Base-by-base conservation (phyloP, 2,888 invertebrate genomes). In the Subacronicta megacephala region DNA sequence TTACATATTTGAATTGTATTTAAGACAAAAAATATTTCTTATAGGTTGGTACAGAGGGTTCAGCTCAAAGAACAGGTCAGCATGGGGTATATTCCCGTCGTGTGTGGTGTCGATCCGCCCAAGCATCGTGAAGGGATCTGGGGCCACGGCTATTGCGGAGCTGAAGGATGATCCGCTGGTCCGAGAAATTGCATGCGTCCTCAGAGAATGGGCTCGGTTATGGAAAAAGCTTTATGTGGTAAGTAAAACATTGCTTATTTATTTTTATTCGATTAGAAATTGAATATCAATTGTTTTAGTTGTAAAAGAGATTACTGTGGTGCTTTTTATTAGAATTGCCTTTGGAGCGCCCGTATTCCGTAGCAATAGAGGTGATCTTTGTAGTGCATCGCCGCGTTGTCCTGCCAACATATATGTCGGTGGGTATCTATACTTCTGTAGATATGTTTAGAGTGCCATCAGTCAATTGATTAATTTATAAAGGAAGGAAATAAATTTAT, bases 211-310 rank as follows among this genome's bases (percentile, higher is more conserved):
- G 99, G 97, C 97, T 13, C 95, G 97, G 71, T 96, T 98, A 68
- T 99, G 99, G 99, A 98, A 98, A 84, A 96, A 96, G 74, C 95
- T 98, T 41, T 99, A 97, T 95, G 97, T 98, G 95, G 98, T 98
- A 92, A 93, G 96, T 93, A 46, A 26, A 1, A 3, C 2, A 3
- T 18, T 18, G 18, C 4, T n/a, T n/a, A n/a, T n/a, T n/a, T n/a
- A n/a, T n/a, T n/a, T n/a, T n/a, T n/a, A n/a, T n/a, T n/a, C n/a
- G n/a, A n/a, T n/a, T n/a, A n/a, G n/a, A n/a, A n/a, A n/a, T n/a
- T n/a, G n/a, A n/a, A n/a, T n/a, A n/a, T n/a, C n/a, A n/a, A n/a
- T n/a, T n/a, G n/a, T n/a, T n/a, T n/a, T n/a, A n/a, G n/a, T n/a
- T n/a, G n/a, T n/a, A n/a, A n/a, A n/a, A n/a, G n/a, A n/a, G n/a